Conservation (phyloP, 2,797 vertebrate species). For the Ibycter americanus region DNA sequence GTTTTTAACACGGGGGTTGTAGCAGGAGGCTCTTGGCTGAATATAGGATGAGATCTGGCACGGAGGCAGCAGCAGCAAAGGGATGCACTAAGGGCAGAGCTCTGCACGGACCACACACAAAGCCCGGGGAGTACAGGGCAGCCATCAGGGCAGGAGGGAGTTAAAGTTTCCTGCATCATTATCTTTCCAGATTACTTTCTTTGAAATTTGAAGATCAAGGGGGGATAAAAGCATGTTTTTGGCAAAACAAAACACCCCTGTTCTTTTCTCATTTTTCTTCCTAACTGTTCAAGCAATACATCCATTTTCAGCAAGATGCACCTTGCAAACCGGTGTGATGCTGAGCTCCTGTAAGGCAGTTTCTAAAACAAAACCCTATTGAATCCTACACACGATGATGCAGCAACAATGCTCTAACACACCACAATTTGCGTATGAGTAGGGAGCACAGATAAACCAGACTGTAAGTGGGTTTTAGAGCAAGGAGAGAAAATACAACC, state of each 20-base stretch:
- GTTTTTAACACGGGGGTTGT: neutral
- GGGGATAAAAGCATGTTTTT: neutral
- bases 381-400: rapidly evolving
- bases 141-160: neutral
- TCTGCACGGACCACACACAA: neutral
- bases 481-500: neutral
- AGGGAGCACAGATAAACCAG: neutral
- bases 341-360: neutral
- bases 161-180: neutral
- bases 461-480: neutral
- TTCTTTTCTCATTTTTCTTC: neutral
- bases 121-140: rapidly evolving
- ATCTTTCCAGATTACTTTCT: neutral
- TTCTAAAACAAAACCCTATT: neutral
- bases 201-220: neutral
- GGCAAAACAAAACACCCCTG: neutral
- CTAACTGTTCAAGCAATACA: neutral
- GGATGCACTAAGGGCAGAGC: neutral
- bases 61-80: neutral
- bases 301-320: neutral
- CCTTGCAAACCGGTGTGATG: neutral
- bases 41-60: neutral
- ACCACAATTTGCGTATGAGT: neutral
- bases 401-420: rapidly evolving
- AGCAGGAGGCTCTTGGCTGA: neutral